These are phyloP conservation scores for Drosophila lini DNA, from an alignment of 1,140 invertebrate genomes.

Conservation along the genomic window DNA sequence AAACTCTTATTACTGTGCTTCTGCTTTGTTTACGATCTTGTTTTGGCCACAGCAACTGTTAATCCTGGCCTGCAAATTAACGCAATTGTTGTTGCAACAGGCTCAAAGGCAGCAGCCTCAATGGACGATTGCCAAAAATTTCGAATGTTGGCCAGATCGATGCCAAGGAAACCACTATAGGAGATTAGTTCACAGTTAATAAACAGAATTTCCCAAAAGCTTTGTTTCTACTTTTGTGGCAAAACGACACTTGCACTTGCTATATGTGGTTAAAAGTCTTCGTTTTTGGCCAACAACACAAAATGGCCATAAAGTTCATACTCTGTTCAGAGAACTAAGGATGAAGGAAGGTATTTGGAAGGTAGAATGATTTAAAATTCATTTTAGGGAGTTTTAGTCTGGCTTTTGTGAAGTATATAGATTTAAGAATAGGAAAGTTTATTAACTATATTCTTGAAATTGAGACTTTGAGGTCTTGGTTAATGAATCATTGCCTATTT, in stretches of 20 bases:
- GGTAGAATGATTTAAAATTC: neutral
- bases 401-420: neutral
- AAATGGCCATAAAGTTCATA: neutral
- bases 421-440: too few species aligned
- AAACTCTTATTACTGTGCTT: neutral
- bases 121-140: neutral
- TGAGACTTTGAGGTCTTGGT: neutral
- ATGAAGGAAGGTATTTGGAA: neutral
- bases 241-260: neutral
- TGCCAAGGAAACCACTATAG: conserved; percentile 14
- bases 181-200: conserved; percentile 30
- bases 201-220: conserved; percentile 26
- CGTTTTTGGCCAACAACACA: conserved; percentile 6
- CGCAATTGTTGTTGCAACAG: neutral
- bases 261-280: conserved; percentile 5
- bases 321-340: neutral
- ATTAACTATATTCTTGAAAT: neutral
- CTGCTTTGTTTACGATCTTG: neutral
- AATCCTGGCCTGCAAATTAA: conserved; percentile 11
- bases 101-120: conserved; percentile 9
- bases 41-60: conserved; percentile 9
- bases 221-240: neutral
- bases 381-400: neutral
- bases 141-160: conserved; percentile 13
- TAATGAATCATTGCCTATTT: neutral